Percentiles rank a stretch among this genome's conserved stretches.
phyloP scores from a whole-genome alignment of 2,797 vertebrate species.

The Danio aesculapii region DNA sequence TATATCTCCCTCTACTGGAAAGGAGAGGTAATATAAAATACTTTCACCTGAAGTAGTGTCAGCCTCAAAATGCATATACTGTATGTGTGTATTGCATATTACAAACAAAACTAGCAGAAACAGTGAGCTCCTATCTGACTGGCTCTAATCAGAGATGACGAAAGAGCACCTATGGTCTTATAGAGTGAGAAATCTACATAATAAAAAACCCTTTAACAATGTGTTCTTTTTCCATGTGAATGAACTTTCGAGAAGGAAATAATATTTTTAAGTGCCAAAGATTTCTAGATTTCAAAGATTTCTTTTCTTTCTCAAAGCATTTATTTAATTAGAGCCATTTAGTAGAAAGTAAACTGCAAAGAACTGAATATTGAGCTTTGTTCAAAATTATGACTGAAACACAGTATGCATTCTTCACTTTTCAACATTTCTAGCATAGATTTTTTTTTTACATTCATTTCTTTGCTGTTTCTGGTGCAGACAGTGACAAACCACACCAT shows the following conservation, averaged over 20 bases:
- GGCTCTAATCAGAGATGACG: not conserved
- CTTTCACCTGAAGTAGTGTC: not conserved
- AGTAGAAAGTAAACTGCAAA: not conserved
- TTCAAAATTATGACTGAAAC: not conserved
- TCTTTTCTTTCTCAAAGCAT: not conserved
- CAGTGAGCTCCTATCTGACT: not conserved
- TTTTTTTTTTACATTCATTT: not conserved
- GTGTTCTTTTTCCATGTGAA: not conserved
- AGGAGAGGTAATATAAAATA: slow-evolving; percentile 1
- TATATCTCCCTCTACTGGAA: slow-evolving; percentile 52
- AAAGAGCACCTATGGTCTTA: too few species aligned
- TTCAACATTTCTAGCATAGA: not conserved
- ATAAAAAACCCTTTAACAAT: not conserved
- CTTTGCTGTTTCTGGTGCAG: not conserved
- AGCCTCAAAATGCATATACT: not conserved
- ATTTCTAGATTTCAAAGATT: not conserved
- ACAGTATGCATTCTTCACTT: not conserved
- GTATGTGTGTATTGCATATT: not conserved
- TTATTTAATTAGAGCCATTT: not conserved
- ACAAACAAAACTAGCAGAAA: not conserved
- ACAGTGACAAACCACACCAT: not conserved
- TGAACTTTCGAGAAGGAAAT: not conserved
- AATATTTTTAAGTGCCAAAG: not conserved
- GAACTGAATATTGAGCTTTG: not conserved
- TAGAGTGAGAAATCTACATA: too few species aligned